phyloP scores from a whole-genome alignment of 2,888 invertebrate species.

The Coenonympha arcania region DNA sequence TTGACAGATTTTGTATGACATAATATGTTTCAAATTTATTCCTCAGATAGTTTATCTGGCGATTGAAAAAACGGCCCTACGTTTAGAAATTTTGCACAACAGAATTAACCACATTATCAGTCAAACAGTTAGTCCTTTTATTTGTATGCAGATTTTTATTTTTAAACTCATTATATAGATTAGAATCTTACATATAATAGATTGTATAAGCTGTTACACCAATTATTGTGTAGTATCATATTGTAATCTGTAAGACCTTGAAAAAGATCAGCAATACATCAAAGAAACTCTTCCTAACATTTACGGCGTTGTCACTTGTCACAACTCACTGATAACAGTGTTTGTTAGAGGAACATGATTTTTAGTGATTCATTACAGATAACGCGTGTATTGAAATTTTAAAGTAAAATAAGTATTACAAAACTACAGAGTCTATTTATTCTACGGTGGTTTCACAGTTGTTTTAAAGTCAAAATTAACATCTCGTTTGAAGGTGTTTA shows the following conservation, averaged over 20 bases:
- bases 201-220: no score
- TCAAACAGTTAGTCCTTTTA: no score
- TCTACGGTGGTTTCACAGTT: neutral
- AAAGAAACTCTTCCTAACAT: slow-evolving; percentile 21
- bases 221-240: neutral
- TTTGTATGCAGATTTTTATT: no score
- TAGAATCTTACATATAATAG: no score
- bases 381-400: slow-evolving; percentile 18
- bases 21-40: no score
- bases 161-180: no score
- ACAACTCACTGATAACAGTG: slow-evolving; percentile 26
- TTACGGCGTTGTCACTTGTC: slow-evolving; percentile 16
- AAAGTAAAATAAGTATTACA: slow-evolving; percentile 5
- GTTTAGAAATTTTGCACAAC: no score
- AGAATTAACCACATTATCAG: no score
- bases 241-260: slow-evolving; percentile 8
- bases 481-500: no score
- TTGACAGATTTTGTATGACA: no score
- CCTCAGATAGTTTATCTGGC: no score
- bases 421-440: neutral
- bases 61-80: no score
- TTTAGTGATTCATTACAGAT: slow-evolving; percentile 21
- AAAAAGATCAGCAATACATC: slow-evolving; percentile 21
- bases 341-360: slow-evolving; percentile 14
- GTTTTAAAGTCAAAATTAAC: neutral